Percentiles rank a stretch among this genome's conserved stretches.
Conservation (phyloP, 2,888 invertebrate genomes). For the Apamea anceps region DNA sequence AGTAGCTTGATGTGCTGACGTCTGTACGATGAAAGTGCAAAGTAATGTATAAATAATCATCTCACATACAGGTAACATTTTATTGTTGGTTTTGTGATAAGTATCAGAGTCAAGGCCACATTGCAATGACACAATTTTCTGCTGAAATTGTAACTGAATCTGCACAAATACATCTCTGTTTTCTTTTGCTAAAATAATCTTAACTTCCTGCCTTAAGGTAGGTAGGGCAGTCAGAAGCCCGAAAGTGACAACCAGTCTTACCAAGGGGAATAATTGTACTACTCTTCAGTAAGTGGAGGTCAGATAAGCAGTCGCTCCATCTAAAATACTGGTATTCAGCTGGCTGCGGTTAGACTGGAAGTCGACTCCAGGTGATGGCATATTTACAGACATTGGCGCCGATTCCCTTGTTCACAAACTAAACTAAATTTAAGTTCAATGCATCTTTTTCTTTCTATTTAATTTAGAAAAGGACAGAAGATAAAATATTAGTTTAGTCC, state of each 20-base stretch:
- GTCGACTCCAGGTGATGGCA: not conserved
- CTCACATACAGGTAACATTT: not conserved
- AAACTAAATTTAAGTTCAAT: too few species aligned
- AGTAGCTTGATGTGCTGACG: too few species aligned
- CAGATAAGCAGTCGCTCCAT: not conserved
- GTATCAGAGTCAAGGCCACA: not conserved
- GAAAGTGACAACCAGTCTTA: not conserved
- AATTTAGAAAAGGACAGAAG: too few species aligned
- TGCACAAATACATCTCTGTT: not conserved
- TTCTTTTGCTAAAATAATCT: not conserved
- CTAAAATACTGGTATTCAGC: not conserved
- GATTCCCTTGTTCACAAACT: too few species aligned
- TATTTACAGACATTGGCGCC: not conserved
- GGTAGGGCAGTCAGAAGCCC: not conserved
- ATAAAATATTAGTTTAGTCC: too few species aligned
- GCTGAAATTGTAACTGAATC: not conserved
- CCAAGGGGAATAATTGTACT: not conserved
- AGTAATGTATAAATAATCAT: constrained; percentile 1
- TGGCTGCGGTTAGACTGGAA: not conserved
- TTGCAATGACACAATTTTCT: constrained; percentile 13
- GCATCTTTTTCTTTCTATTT: too few species aligned
- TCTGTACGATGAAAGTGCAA: not conserved
- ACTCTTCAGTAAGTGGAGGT: not conserved
- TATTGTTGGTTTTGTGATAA: constrained; percentile 25
- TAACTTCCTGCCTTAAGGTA: too few species aligned